These are phyloP conservation scores for Dolichoris vasculosae DNA, from an alignment of 1,140 invertebrate genomes.

Conservation along the genomic window DNA sequence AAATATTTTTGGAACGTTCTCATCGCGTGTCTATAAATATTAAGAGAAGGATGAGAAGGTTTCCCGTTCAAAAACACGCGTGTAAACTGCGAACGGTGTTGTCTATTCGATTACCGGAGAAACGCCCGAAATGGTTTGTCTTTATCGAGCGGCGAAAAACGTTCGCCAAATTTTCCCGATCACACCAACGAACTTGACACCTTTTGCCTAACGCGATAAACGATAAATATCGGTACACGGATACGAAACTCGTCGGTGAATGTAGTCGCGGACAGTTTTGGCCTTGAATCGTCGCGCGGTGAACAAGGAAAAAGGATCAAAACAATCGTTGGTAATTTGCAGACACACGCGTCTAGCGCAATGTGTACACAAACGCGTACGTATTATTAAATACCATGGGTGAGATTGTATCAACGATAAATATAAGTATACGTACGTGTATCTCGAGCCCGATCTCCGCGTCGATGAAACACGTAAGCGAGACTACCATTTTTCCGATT, in stretches of 20 bases:
- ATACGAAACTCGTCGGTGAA: not conserved
- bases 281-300: not conserved
- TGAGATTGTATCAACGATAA: too few relatives aligned
- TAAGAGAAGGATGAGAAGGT: too few relatives aligned
- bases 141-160: not conserved
- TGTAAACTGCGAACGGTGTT: too few relatives aligned
- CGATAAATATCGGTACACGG: not conserved
- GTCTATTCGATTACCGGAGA: not conserved
- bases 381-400: too few relatives aligned
- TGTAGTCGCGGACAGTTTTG: not conserved
- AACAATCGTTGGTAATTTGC: not conserved
- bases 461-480: too few relatives aligned
- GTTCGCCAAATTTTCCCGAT: not conserved
- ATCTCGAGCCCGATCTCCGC: too few relatives aligned
- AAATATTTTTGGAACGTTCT: too few relatives aligned
- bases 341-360: not conserved
- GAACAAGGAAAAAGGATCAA: constrained; percentile 11
- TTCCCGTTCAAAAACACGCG: too few relatives aligned
- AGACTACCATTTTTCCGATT: too few relatives aligned
- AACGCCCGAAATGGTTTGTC: not conserved
- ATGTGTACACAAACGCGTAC: too few relatives aligned
- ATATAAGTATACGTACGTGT: not conserved
- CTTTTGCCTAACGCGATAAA: not conserved
- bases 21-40: too few relatives aligned
- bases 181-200: not conserved